Base-by-base conservation (phyloP, 2,888 invertebrate species). In the Phalera bucephala region DNA sequence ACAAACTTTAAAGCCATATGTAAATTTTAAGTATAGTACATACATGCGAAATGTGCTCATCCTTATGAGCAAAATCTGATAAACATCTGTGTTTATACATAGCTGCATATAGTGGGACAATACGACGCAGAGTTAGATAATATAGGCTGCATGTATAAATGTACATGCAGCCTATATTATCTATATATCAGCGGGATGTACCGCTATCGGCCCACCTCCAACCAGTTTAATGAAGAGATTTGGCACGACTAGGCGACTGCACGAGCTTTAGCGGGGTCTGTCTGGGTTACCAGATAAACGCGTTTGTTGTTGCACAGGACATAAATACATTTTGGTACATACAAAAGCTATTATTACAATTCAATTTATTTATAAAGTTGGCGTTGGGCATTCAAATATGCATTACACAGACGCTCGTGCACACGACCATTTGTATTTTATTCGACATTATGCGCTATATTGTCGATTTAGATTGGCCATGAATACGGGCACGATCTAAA, bases 161-260 rank as follows among this genome's bases (percentile, higher is more conserved):
- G 45, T 55, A 58, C n/a, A n/a, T n/a, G n/a, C n/a, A n/a, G n/a
- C n/a, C n/a, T n/a, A n/a, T n/a, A n/a, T n/a, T n/a, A n/a, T n/a
- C n/a, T n/a, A n/a, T n/a, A n/a, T n/a, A 57, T 55, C 50, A 52
- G 27, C 26, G 73, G 69, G 68, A 72, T 64, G 79, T 72, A 74
- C 76, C 73, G 80, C 74, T 76, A 72, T 76, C 74, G 69, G 64
- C 53, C 65, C 64, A 54, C 56, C 62, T 61, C 57, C 73, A 72
- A 74, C 79, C 79, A 77, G 76, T 80, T 78, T 84, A 84, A 87
- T 84, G 80, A 85, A 85, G 83, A 85, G 82, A 87, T 87, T 85
- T 85, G 86, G 87, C 86, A 84, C 84, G 84, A 80, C 55, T 68
- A 17, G 17, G 67, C 78, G 78, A 75, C 64, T 74, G 73, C 73